Conservation (phyloP, 2,797 vertebrate genomes). For the Platalea minor region DNA sequence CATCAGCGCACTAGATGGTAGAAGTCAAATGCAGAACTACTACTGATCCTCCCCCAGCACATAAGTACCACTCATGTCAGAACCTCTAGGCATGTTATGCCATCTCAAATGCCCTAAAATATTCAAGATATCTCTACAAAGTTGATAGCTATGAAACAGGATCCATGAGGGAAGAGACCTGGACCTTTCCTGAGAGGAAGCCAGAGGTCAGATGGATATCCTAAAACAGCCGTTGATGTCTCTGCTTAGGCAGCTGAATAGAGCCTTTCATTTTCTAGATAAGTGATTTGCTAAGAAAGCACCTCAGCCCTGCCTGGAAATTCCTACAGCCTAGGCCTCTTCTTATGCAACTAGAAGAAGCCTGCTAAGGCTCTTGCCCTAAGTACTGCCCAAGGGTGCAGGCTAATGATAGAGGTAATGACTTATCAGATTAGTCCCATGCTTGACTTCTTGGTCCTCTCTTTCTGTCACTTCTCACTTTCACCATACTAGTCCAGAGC, state of each 20-base stretch:
- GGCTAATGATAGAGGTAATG: not conserved
- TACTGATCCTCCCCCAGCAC: not conserved
- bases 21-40: not conserved
- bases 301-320: not conserved
- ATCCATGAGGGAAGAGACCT: not conserved
- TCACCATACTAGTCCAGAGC: not conserved
- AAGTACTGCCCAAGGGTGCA: not conserved
- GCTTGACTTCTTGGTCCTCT: not conserved
- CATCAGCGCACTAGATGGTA: not conserved
- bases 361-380: not conserved
- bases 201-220: not conserved
- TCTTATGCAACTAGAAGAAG: not conserved
- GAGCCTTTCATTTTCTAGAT: not conserved
- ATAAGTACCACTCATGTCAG: not conserved
- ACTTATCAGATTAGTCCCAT: not conserved
- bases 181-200: not conserved
- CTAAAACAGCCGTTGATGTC: not conserved
- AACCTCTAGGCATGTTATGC: not conserved
- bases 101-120: not conserved
- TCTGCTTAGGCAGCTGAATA: not conserved
- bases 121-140: not conserved
- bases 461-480: not conserved
- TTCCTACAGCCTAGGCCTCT: not conserved
- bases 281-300: not conserved
- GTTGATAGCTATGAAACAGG: not conserved